Percentiles rank a stretch among this genome's conserved stretches.
phyloP scores from a whole-genome alignment of 2,797 vertebrate species.

The Enteromius fasciolatus region DNA sequence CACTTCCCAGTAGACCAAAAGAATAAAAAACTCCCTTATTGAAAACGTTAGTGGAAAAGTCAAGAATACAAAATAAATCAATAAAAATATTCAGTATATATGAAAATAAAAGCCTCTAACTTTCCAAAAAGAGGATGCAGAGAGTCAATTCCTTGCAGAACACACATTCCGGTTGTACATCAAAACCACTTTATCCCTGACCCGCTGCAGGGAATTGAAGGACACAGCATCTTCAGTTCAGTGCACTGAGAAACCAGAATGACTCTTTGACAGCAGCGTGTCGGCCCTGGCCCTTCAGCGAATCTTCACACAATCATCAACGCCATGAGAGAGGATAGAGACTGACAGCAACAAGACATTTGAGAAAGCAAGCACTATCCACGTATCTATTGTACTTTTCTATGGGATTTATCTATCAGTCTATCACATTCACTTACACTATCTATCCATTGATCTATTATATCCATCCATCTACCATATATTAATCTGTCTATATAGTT shows the following conservation, averaged over 20 bases:
- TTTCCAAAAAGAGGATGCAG: background rate
- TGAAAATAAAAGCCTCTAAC: background rate
- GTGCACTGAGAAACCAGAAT: slow-evolving; percentile 11
- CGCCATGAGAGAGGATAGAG: background rate
- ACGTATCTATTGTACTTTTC: background rate
- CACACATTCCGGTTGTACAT: background rate
- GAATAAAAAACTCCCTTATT: background rate
- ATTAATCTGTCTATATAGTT: no score
- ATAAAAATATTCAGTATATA: background rate
- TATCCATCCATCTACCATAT: no score
- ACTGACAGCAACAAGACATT: slow-evolving; percentile 1
- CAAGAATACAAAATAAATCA: background rate
- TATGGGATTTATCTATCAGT: no score
- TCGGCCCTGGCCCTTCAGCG: background rate
- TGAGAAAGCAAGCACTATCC: background rate
- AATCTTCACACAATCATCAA: slow-evolving; percentile 29
- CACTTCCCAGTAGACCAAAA: slow-evolving; percentile 9
- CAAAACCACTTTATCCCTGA: slow-evolving; percentile 16
- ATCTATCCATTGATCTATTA: no score
- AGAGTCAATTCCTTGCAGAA: slow-evolving; percentile 9
- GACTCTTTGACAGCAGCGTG: slow-evolving; percentile 1
- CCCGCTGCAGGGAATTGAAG: slow-evolving; percentile 12
- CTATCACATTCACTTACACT: no score
- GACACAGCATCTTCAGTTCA: background rate
- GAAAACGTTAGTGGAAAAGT: background rate